A percentile compares a stretch with the other conserved stretches of the same genome.
phyloP scores from a whole-genome alignment of 2,888 invertebrate genomes.

The Phyto melanocephala region DNA sequence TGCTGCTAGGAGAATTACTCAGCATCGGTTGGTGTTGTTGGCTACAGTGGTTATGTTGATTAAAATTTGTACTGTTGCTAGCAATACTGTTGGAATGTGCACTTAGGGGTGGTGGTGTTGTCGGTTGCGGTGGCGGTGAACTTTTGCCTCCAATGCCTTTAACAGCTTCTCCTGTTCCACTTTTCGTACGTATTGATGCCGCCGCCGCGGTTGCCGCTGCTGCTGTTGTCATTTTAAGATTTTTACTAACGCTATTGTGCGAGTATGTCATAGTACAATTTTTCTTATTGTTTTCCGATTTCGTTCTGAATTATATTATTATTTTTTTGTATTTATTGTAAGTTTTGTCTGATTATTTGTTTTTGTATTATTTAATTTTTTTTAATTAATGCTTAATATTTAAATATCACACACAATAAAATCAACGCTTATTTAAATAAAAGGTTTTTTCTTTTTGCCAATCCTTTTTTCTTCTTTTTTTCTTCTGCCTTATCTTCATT shows the following conservation, averaged over 20 bases:
- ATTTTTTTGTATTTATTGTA: conserved; percentile 38
- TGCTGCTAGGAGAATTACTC: conserved; percentile 71
- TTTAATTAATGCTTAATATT: conserved; percentile 77
- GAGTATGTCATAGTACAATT: conserved; percentile 78
- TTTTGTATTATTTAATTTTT: conserved; percentile 67
- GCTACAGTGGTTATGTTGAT: conserved; percentile 66
- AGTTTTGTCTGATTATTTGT: conserved; percentile 59
- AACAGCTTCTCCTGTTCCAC: conserved; percentile 64
- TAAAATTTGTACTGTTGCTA: conserved; percentile 77
- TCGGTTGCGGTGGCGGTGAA: conserved; percentile 70
- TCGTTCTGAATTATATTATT: conserved; percentile 40
- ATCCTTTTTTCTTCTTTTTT: conserved; percentile 40
- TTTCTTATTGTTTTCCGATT: conserved; percentile 43
- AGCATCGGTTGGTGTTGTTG: conserved; percentile 67
- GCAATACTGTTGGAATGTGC: conserved; percentile 79
- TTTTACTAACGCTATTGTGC: conserved; percentile 79
- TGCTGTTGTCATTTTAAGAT: conserved; percentile 76
- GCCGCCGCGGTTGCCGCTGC: conserved; percentile 72
- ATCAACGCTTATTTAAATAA: conserved; percentile 73
- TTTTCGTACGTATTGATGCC: conserved; percentile 74
- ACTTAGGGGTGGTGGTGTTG: conserved; percentile 72
- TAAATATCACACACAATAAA: conserved; percentile 79
- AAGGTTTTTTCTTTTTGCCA: conserved; percentile 59
- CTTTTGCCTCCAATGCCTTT: conserved; percentile 62
- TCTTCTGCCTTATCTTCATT: conserved; percentile 13